Conservation (phyloP, 2,113 vertebrate species). For the Drymodes brunneopygia region DNA sequence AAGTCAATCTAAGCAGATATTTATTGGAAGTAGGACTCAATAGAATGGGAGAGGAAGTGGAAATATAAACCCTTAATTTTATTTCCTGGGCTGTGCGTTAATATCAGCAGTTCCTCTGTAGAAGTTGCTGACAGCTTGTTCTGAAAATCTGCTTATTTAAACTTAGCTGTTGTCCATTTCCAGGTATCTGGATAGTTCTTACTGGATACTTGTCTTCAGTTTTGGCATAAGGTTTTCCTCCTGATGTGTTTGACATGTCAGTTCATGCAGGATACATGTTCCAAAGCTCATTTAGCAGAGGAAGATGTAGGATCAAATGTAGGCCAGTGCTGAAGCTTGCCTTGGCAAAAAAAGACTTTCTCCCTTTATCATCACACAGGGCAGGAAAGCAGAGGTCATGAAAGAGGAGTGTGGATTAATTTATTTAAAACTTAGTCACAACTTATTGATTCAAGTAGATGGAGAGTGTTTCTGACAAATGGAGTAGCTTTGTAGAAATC, state of each 20-base stretch:
- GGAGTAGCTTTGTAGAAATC: not conserved
- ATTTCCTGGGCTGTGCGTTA: not conserved
- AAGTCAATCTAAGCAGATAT: not conserved
- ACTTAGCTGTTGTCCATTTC: not conserved
- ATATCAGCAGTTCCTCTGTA: not conserved
- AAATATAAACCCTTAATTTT: not conserved
- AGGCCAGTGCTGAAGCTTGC: not conserved
- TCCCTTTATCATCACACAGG: not conserved
- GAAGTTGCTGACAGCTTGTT: not conserved
- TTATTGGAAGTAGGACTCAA: not conserved
- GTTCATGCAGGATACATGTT: not conserved
- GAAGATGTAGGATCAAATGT: not conserved
- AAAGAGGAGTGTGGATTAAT: not conserved
- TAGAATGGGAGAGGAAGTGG: not conserved
- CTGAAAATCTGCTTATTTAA: not conserved
- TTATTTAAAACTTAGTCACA: not conserved
- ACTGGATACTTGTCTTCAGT: not conserved
- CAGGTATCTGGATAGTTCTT: not conserved
- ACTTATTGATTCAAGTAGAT: accelerated
- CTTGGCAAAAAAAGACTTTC: not conserved
- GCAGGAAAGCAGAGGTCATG: not conserved
- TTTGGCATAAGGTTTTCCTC: not conserved
- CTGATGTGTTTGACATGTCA: not conserved
- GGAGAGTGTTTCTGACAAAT: not conserved
- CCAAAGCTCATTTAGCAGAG: not conserved